A percentile compares a stretch with the other conserved stretches of the same genome.
Conservation (phyloP, 2,113 vertebrate species). For the Pardalotus punctatus region DNA sequence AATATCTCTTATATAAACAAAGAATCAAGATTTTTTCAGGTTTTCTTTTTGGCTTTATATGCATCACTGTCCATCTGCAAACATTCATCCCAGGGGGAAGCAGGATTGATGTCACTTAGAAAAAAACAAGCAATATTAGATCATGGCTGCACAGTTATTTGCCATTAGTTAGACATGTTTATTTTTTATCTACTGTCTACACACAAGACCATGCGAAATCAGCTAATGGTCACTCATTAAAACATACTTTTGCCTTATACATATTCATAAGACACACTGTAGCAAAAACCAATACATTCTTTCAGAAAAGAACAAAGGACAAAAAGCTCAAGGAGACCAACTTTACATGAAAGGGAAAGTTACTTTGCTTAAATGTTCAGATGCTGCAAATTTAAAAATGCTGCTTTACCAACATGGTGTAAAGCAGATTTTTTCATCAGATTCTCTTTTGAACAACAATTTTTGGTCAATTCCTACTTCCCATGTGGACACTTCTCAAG, state of each 20-base stretch:
- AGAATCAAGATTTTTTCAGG: not conserved
- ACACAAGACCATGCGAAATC: not conserved
- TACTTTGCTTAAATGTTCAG: not conserved
- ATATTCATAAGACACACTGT: slow-evolving; percentile 8
- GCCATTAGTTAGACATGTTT: not conserved
- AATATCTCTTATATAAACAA: not conserved
- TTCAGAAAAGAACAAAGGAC: not conserved
- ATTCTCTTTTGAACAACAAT: slow-evolving; percentile 3
- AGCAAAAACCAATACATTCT: not conserved
- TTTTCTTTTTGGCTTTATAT: not conserved
- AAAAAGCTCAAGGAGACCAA: slow-evolving; percentile 7
- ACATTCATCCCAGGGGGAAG: not conserved
- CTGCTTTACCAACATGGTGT: not conserved
- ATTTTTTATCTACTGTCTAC: not conserved
- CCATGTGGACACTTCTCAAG: slow-evolving; percentile 20
- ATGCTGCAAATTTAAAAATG: slow-evolving; percentile 1
- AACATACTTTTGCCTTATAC: slow-evolving; percentile 9
- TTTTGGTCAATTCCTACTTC: slow-evolving; percentile 40
- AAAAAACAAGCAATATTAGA: not conserved
- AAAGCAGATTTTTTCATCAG: not conserved
- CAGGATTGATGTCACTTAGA: not conserved
- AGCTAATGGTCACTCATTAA: slow-evolving; percentile 50
- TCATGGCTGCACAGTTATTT: not conserved
- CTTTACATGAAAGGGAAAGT: slow-evolving; percentile 5
- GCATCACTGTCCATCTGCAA: not conserved